These are phyloP conservation scores for Diadema setosum DNA, from an alignment of 35 echinoderm and acorn worm species.

Conservation along the genomic window DNA sequence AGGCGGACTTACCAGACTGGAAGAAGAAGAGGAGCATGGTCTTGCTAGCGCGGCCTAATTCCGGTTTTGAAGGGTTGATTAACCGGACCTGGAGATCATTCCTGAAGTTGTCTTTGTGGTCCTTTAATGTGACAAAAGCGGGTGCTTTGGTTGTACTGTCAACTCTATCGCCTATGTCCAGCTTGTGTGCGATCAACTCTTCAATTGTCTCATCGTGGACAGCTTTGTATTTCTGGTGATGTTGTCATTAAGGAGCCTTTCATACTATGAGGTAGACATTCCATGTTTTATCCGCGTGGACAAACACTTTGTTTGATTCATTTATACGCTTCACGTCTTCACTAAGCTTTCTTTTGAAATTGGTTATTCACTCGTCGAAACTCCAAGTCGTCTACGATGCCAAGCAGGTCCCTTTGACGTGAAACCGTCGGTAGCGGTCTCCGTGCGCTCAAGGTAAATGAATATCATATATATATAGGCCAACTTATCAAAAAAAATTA, in stretches of 20 bases:
- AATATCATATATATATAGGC: too few relatives aligned
- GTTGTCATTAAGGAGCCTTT: background rate
- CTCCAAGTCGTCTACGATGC: background rate
- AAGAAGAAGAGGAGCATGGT: too few relatives aligned
- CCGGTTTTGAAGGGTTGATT: conserved; percentile 44
- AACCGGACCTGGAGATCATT: conserved; percentile 19
- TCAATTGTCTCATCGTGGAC: background rate
- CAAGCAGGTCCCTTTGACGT: too few relatives aligned
- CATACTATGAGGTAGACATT: background rate
- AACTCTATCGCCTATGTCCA: conserved; percentile 10
- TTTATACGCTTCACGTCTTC: background rate
- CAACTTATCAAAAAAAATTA: too few relatives aligned
- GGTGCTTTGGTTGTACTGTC: background rate
- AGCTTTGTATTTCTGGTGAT: background rate
- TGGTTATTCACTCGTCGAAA: background rate
- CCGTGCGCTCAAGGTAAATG: too few relatives aligned
- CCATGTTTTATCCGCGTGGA: background rate
- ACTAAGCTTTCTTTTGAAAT: background rate
- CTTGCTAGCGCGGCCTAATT: conserved; percentile 40
- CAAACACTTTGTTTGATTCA: background rate
- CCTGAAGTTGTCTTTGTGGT: conserved; percentile 48
- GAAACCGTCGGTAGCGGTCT: too few relatives aligned
- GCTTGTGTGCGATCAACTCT: background rate
- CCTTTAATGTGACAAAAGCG: conserved; percentile 43
- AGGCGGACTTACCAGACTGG: too few relatives aligned